Evolutionary conservation across 2,113 vertebrate genomes (phyloP).

Genomic region (Neolamprologus tretocephalus): DNA sequence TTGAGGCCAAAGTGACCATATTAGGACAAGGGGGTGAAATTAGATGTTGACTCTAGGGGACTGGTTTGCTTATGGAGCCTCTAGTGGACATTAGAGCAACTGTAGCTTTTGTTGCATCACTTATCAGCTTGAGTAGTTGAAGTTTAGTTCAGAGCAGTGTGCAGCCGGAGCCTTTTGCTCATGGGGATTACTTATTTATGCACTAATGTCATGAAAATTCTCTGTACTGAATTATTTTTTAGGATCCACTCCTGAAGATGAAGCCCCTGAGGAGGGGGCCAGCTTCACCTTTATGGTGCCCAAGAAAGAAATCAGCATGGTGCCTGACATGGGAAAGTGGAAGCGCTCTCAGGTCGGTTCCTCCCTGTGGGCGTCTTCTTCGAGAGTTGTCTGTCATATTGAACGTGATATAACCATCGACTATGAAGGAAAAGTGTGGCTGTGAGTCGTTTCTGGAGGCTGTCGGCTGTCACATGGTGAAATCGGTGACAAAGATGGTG

Average conservation of each 20-base stretch:
- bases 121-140: background rate
- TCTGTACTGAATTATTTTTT: background rate
- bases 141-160: background rate
- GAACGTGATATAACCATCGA: background rate
- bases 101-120: background rate
- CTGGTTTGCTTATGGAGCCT: background rate
- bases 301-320: constrained; percentile 91
- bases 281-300: constrained; percentile 80
- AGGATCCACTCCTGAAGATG: constrained; percentile 79
- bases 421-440: background rate
- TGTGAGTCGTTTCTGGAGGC: background rate
- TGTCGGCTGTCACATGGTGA: background rate
- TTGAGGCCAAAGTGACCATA: background rate
- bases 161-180: background rate
- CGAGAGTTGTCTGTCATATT: background rate
- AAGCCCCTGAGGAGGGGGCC: constrained; percentile 34
- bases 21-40: background rate
- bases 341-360: constrained; percentile 85
- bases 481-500: background rate
- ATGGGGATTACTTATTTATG: background rate
- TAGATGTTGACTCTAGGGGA: background rate
- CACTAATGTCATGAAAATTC: background rate
- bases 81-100: background rate
- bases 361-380: background rate
- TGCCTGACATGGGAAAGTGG: constrained; percentile 96